Evolutionary conservation across 2,888 invertebrate species (phyloP), one percentile per base, ranked within the genome.

Genomic region (Nematopogon swammerdamellus): DNA sequence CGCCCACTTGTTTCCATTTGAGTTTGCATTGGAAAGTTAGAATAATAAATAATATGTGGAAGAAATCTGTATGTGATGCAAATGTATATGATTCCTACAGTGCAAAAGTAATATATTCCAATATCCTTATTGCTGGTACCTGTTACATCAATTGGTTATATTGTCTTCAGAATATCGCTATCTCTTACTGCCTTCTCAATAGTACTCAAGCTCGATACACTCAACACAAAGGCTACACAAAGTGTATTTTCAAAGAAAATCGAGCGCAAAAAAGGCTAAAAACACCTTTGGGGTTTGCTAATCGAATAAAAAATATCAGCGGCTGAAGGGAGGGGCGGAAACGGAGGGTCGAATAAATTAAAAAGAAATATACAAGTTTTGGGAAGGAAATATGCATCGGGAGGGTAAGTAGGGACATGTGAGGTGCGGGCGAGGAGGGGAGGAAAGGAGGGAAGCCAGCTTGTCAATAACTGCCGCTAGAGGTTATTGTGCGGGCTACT

Each of bases 221-320:
- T 71, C 64, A 16, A 42, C 46, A 46, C 65, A 76, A 72, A 73
- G 77, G 76, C 76, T 77, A 79, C 77, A 77, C 77, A 50, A 50
- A 30, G 50, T 75, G 76, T 77, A 74, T 74, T 55, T 51, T 50
- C 69, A 75, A 80, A 77, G 79, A 79, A 80, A 80, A 80, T 79
- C 76, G 77, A 76, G 72, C 79, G 77, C 79, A 79, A 80, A 80
- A n/a, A 80, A 77, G 77, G 75, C 80, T 80, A 81, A 81, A 80
- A 81, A 80, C 80, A 80, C 80, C 80, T 80, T 74, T 70, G 80
- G 80, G 80, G 80, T 76, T 79, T 80, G 77, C 80, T 81, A 81
- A 81, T 81, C 80, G 80, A 81, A 81, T 81, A 81, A 81, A 81
- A 77, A 81, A 81, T 81, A 81, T 81, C 80, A 79, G 79, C 77